phyloP scores from a whole-genome alignment of 2,113 vertebrate species.

The Rhynchopsitta pachyrhyncha region DNA sequence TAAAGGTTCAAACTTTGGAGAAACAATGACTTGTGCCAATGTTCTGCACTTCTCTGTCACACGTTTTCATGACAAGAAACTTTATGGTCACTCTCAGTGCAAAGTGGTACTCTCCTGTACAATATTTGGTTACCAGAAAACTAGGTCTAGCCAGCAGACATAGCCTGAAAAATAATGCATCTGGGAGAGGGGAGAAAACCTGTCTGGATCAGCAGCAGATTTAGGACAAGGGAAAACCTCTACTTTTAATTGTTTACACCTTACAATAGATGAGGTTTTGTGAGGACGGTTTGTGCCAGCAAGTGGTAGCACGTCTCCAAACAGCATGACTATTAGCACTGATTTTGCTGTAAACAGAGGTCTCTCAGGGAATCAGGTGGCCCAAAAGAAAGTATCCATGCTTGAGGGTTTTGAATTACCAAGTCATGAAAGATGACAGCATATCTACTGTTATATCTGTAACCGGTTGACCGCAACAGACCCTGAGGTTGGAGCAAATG shows the following conservation, averaged over 20 bases:
- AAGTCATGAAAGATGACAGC: neutral
- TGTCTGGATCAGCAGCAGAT: neutral
- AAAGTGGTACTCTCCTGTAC: neutral
- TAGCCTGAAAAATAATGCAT: neutral
- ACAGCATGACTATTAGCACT: neutral
- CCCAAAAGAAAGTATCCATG: neutral
- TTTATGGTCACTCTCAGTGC: neutral
- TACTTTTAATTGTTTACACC: neutral
- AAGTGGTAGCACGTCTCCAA: neutral
- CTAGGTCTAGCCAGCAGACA: neutral
- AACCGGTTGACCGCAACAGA: neutral
- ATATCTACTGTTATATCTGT: neutral
- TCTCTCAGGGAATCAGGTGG: neutral
- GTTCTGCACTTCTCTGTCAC: neutral
- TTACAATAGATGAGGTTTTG: neutral
- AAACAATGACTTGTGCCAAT: neutral
- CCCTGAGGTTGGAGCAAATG: accelerated
- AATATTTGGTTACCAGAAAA: neutral
- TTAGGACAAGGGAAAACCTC: neutral
- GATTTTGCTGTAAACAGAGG: neutral
- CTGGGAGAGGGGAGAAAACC: neutral
- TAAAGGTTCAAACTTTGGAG: neutral
- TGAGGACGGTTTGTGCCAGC: neutral
- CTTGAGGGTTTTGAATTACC: neutral
- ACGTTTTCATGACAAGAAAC: neutral